Percentiles rank a stretch among this genome's conserved stretches.
phyloP scores from a whole-genome alignment of 2,113 vertebrate species.

The Dromas ardeola region DNA sequence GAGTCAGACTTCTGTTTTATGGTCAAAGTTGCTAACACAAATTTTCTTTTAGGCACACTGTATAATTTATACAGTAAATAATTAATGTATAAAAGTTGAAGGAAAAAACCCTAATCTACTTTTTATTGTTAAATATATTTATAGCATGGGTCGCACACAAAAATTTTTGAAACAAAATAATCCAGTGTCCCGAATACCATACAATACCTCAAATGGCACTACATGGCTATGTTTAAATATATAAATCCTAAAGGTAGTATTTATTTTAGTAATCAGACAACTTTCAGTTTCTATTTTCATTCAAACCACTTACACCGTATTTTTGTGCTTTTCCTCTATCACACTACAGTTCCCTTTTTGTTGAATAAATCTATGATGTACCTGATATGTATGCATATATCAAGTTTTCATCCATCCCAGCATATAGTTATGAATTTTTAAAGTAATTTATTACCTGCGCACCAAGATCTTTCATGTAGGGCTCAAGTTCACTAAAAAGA shows the following conservation, averaged over 20 bases:
- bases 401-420: neutral
- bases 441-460: constrained; percentile 82
- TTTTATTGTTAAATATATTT: neutral
- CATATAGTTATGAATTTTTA: neutral
- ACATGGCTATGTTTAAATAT: neutral
- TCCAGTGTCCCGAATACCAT: neutral
- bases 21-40: neutral
- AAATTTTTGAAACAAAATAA: neutral
- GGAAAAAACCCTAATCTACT: neutral
- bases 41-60: neutral
- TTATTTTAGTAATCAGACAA: neutral
- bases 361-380: neutral
- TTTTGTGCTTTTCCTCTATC: neutral
- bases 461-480: constrained; percentile 94
- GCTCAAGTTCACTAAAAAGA: constrained; percentile 93
- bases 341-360: neutral
- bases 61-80: neutral
- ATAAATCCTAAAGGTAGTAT: neutral
- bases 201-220: neutral
- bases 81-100: neutral
- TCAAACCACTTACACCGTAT: neutral
- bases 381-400: neutral
- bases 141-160: neutral
- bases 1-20: neutral
- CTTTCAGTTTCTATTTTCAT: neutral